Evolutionary conservation across 2,888 invertebrate genomes (phyloP), one percentile per base, ranked within the genome.

Genomic region (Schrankia costaestrigalis): DNA sequence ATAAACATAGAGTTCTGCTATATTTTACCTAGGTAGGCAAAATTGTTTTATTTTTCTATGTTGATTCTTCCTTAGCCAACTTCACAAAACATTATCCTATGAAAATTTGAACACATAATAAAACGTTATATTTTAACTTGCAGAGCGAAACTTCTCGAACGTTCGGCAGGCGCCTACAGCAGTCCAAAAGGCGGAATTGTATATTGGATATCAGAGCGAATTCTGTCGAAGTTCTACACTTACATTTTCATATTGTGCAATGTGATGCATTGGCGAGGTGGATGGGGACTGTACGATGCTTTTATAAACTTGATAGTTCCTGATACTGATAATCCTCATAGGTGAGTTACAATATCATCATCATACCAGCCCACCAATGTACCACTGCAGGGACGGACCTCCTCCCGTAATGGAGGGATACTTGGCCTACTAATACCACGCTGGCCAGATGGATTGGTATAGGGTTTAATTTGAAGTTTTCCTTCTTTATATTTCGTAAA

Each of bases 231-330:
- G 1, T 48, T 93, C 0, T 96, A 96, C 76, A 94, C 95, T 0
- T 90, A 91, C 48, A 72, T 93, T 32, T 96, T 93, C 72, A 93
- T 92, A 0, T 83, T 95, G 43, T 89, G 93, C 42, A 94, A 94
- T 75, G 94, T 96, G 10, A 95, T 95, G 82, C 94, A 95, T 58
- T 97, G 96, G 96, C 89, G 95, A 0, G 96, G 96, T 0, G 91
- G 94, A n/a, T 97, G 94, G 94, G 89, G 89, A 1, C 73, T 92
- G 3, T 82, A 95, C 51, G 95, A 95, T 55, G 69, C 89, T 33
- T 83, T 91, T 42, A 78, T 91, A 23, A 90, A 90, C 31, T 90
- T 91, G 2, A 83, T 78, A 2, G 23, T 76, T 2, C 78, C 77
- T 1, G 52, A 73, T 6, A 38, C 39, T 0, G 11, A 54, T 0